phyloP scores from a whole-genome alignment of 2,888 invertebrate species.

The Tetrapedia diversipes region DNA sequence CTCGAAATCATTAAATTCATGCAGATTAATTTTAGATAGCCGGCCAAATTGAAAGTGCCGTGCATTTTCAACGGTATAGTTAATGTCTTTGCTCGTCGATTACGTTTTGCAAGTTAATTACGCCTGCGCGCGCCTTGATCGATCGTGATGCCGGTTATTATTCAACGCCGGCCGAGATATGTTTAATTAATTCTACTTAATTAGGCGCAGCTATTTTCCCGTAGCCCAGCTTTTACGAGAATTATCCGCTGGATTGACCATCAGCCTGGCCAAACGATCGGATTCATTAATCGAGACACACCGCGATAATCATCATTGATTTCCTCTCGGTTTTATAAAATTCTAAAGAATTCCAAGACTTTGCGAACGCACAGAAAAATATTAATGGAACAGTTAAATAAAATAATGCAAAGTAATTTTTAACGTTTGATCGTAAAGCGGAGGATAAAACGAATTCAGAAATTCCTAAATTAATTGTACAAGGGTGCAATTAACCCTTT shows the following conservation, averaged over 20 bases:
- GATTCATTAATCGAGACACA: not conserved
- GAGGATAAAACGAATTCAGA: too few species aligned
- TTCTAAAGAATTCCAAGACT: too few species aligned
- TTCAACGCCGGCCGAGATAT: not conserved
- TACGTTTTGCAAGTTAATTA: conserved; percentile 53
- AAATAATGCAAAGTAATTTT: too few species aligned
- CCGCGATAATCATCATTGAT: not conserved
- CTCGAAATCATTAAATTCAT: too few species aligned
- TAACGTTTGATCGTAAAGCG: too few species aligned
- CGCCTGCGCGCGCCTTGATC: conserved; percentile 16
- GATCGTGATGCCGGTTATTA: conserved; percentile 22
- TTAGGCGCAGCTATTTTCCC: conserved; percentile 31
- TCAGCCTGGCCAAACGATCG: conserved; percentile 6
- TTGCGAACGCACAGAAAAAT: too few species aligned
- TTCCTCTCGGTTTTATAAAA: too few species aligned
- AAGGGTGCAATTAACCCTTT: too few species aligned
- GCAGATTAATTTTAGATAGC: too few species aligned
- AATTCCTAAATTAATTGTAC: too few species aligned
- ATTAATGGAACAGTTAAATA: too few species aligned
- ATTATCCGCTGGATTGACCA: not conserved
- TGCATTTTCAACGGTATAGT: conserved; percentile 23
- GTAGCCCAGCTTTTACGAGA: not conserved
- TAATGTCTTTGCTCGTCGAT: conserved; percentile 47
- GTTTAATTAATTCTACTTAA: conserved; percentile 50
- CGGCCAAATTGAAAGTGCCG: too few species aligned